phyloP scores from a whole-genome alignment of 2,888 invertebrate genomes.

The Aspidiotus rigidus region DNA sequence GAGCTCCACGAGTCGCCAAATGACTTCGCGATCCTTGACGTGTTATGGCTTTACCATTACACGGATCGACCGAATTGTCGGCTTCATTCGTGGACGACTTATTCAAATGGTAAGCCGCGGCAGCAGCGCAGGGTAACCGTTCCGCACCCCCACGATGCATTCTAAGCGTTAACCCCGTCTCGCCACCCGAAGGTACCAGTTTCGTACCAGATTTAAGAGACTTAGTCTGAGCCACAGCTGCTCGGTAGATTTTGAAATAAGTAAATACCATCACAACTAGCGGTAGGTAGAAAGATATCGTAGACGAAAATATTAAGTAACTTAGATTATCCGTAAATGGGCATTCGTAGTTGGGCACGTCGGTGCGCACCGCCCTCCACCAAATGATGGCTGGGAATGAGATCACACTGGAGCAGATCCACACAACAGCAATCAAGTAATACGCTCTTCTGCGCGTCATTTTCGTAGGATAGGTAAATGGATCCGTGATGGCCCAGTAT shows the following conservation, averaged over 20 bases:
- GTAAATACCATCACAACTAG: constrained; percentile 96
- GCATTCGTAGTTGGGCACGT: constrained; percentile 76
- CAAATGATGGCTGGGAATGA: constrained; percentile 96
- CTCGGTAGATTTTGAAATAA: constrained; percentile 89
- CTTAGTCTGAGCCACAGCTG: constrained; percentile 83
- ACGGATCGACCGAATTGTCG: constrained; percentile 23
- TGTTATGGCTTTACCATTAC: background rate
- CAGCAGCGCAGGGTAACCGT: background rate
- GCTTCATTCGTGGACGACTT: constrained; percentile 34
- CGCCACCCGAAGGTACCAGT: constrained; percentile 73
- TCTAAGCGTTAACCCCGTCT: constrained; percentile 83
- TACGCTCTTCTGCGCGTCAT: constrained; percentile 85
- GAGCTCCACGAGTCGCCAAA: constrained; percentile 48
- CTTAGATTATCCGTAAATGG: constrained; percentile 93
- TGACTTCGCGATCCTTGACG: constrained; percentile 43
- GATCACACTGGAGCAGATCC: constrained; percentile 93
- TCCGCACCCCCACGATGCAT: constrained; percentile 78
- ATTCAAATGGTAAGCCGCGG: background rate
- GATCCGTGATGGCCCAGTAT: constrained; percentile 98
- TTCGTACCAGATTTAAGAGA: constrained; percentile 86
- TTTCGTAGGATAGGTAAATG: constrained; percentile 89
- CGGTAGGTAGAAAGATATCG: constrained; percentile 95
- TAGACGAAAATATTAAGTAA: constrained; percentile 93
- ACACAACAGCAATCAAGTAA: constrained; percentile 82
- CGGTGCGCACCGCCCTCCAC: constrained; percentile 82